These are phyloP conservation scores for Thalassarche chlororhynchos DNA, from an alignment of 2,113 vertebrate species.

Conservation along the genomic window DNA sequence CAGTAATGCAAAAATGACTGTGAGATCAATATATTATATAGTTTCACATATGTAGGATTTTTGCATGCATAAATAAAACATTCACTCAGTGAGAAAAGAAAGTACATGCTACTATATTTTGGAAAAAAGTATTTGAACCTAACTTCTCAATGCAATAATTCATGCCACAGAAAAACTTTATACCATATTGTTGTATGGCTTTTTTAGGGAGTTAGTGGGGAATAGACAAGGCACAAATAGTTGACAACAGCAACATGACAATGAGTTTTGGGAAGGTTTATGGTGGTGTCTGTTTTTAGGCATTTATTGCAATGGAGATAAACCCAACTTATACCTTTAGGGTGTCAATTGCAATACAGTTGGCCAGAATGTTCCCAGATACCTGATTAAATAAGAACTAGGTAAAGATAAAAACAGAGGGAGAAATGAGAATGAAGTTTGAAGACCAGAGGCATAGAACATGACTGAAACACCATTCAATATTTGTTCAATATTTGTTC, in stretches of 20 bases:
- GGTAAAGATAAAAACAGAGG: not conserved
- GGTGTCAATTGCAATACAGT: not conserved
- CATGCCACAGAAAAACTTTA: not conserved
- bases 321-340: not conserved
- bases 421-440: not conserved
- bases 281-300: not conserved
- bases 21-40: not conserved
- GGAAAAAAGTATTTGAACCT: not conserved
- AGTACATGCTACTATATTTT: not conserved
- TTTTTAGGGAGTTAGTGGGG: not conserved
- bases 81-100: not conserved
- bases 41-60: not conserved
- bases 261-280: not conserved
- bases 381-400: not conserved
- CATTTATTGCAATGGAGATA: not conserved
- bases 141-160: not conserved
- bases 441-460: not conserved
- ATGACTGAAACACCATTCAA: not conserved
- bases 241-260: not conserved
- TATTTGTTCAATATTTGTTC: constrained; percentile 12
- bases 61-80: not conserved
- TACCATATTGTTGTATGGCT: not conserved
- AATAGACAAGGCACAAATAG: not conserved
- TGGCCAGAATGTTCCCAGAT: not conserved
- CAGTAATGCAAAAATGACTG: not conserved